Conservation (phyloP, 2,113 vertebrate genomes). For the Embiotoca jacksoni region DNA sequence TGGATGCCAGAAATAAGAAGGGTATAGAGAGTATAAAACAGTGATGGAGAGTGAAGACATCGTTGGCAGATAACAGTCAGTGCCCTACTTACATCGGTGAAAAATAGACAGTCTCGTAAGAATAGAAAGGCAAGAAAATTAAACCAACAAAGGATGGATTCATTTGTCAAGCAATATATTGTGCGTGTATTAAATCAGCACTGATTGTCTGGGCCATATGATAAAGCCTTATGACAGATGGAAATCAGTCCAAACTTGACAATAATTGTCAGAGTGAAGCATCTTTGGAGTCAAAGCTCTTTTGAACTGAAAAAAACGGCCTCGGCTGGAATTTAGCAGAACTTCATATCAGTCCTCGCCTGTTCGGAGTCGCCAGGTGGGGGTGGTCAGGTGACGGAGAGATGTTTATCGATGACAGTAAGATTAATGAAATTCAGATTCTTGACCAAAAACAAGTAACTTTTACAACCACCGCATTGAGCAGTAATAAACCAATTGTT, state of each 20-base stretch:
- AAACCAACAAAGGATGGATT: background rate
- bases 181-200: background rate
- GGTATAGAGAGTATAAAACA: conserved; percentile 40
- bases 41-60: conserved; percentile 54
- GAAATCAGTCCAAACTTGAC: conserved; percentile 1
- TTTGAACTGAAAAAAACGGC: too few relatives aligned
- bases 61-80: conserved; percentile 44
- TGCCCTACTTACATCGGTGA: conserved; percentile 57
- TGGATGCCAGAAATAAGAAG: conserved; percentile 62
- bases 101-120: conserved; percentile 13
- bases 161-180: background rate
- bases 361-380: too few relatives aligned
- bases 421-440: too few relatives aligned
- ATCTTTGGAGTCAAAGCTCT: background rate
- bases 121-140: conserved; percentile 2
- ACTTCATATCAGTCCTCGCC: too few relatives aligned
- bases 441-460: too few relatives aligned
- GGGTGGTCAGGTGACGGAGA: too few relatives aligned
- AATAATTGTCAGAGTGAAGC: background rate
- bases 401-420: too few relatives aligned
- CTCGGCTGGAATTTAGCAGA: too few relatives aligned
- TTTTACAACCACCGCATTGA: too few relatives aligned
- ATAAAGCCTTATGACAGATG: conserved; percentile 1
- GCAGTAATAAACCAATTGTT: too few relatives aligned
- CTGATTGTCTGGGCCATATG: background rate